Evolutionary conservation across 2,888 invertebrate species (phyloP).

Genomic region (Dryocosmus kuriphilus): DNA sequence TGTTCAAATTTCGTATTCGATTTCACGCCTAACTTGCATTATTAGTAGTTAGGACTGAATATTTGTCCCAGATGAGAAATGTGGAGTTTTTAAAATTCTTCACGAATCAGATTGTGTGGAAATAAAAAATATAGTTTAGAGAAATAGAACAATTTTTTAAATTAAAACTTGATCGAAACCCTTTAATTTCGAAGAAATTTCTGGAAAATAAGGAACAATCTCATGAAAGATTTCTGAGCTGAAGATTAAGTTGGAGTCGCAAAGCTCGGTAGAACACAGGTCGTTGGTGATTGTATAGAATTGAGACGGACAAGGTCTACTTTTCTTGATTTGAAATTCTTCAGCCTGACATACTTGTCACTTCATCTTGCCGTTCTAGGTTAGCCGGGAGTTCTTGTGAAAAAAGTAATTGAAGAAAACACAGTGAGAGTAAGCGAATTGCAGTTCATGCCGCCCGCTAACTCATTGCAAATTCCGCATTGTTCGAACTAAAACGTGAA

Average conservation of each 20-base stretch:
- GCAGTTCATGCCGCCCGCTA: not conserved
- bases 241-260: not conserved
- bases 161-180: no score
- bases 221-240: not conserved
- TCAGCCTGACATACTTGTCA: not conserved
- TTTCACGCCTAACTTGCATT: no score
- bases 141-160: no score
- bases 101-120: no score
- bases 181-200: not conserved
- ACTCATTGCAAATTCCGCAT: constrained; percentile 34
- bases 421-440: not conserved
- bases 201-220: not conserved
- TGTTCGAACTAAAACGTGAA: constrained; percentile 42
- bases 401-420: constrained; percentile 9
- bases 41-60: no score
- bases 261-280: not conserved
- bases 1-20: no score
- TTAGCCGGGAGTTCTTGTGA: not conserved
- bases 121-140: no score
- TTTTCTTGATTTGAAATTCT: not conserved
- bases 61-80: no score
- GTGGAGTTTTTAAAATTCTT: no score
- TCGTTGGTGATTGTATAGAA: not conserved
- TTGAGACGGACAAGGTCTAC: not conserved
- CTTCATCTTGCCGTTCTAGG: not conserved